Conservation (phyloP, 30 jellyfish, hydroid and myxozoan genomes). For the Mastigias papua region DNA sequence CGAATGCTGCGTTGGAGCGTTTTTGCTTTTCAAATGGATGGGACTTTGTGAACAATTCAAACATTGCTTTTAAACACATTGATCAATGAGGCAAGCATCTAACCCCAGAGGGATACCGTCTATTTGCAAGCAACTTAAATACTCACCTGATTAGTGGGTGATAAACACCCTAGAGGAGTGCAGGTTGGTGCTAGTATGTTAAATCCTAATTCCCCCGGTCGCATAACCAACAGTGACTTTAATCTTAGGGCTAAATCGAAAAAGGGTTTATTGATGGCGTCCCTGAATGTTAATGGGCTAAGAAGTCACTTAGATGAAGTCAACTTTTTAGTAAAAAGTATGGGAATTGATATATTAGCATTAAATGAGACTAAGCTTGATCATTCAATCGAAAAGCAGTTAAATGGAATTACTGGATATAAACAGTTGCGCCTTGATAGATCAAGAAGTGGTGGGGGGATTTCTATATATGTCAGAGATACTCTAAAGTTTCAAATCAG, state of each 20-base stretch:
- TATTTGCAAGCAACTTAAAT: too few relatives aligned
- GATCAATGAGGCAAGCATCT: too few relatives aligned
- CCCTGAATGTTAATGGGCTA: neutral
- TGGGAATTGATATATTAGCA: neutral
- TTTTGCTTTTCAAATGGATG: neutral
- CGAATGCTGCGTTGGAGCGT: neutral
- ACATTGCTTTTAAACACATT: too few relatives aligned
- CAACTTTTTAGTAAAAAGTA: neutral
- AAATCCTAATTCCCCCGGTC: too few relatives aligned
- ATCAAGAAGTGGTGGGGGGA: neutral
- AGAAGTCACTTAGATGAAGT: neutral
- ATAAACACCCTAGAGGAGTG: neutral
- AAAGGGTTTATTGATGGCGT: neutral
- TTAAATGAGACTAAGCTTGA: neutral
- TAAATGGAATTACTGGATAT: neutral
- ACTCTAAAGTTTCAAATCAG: neutral
- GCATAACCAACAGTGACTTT: neutral
- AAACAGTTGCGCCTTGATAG: neutral
- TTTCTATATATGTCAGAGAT: neutral
- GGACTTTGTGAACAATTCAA: neutral
- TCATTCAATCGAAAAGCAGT: neutral
- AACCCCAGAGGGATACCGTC: too few relatives aligned
- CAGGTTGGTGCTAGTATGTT: neutral
- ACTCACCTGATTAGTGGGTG: too few relatives aligned
- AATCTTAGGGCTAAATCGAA: neutral